Evolutionary conservation across 2,113 vertebrate species (phyloP), one percentile per base, ranked within the genome.

Genomic region (Brachionichthys hirsutus): DNA sequence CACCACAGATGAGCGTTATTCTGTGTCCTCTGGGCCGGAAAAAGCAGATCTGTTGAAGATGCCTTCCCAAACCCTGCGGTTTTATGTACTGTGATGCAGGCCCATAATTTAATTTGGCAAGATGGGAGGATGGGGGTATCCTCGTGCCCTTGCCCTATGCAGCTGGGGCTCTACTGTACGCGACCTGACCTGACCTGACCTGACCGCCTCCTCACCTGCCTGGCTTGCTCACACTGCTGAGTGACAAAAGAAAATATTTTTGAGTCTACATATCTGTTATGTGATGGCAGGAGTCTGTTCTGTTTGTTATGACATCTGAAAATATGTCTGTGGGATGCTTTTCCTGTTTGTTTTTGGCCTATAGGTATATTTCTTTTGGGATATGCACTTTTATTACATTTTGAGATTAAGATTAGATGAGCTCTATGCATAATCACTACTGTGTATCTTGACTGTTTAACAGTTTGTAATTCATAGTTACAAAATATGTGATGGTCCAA

Each of bases 41-140:
- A 42, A 45, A 19, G 42, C 67, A 66, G 58, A 77, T 66, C 50
- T 61, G 49, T 54, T 20, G 1, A 47, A 52, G 53, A 34, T 44
- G 19, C 60, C 35, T 12, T 34, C 51, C 51, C 49, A 14, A 1
- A 47, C 69, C 63, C 62, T 14, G 18, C 54, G 20, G 43, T 69
- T 71, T 62, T 30, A 56, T 74, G 72, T 59, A 52, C 50, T 54
- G 53, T 49, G 51, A 69, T 67, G 63, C 35, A 70, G 51, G 38
- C 42, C 57, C 1, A 1, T 79, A 75, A 87, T 85, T 79, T 81
- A 46, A 86, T 81, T 81, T 67, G 63, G 51, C 22, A 13, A 52
- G 65, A 81, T 70, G 70, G 70, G 52, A 67, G 20, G 18, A 70
- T 30, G 24, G 24, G 24, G 8, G 24, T 30, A 30, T 30, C 24